Percentiles rank a stretch among this genome's conserved stretches.
Evolutionary conservation across 2,888 invertebrate genomes (phyloP).

Genomic region (Crematogaster levior): DNA sequence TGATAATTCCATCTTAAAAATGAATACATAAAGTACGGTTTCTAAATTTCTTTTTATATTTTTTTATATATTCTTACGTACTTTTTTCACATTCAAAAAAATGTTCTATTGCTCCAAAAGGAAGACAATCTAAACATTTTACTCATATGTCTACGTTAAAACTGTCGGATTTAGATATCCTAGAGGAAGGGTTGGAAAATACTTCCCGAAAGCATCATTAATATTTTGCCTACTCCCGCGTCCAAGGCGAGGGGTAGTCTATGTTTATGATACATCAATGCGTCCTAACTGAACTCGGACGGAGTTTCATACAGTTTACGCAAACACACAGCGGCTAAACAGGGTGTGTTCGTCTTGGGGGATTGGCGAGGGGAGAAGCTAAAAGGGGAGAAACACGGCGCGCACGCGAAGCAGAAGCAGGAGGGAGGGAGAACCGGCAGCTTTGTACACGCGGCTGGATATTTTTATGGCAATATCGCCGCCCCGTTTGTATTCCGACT

Average conservation of each 20-base stretch:
- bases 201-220: conserved; percentile 30
- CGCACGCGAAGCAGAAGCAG: background rate
- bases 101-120: background rate
- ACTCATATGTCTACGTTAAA: background rate
- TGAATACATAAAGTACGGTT: background rate
- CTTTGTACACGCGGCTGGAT: conserved; percentile 64
- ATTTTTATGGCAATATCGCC: conserved; percentile 73
- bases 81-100: background rate
- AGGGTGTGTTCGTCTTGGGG: conserved; percentile 1
- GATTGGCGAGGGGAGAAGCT: background rate
- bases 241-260: conserved; percentile 25
- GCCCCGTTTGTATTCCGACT: conserved; percentile 70
- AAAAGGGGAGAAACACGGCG: conserved; percentile 23
- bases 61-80: too few relatives aligned
- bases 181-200: conserved; percentile 5
- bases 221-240: conserved; percentile 17
- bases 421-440: conserved; percentile 21
- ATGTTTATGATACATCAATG: conserved; percentile 50
- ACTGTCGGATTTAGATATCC: too few relatives aligned
- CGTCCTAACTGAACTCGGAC: conserved; percentile 34
- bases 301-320: conserved; percentile 20
- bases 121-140: background rate
- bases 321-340: conserved; percentile 32
- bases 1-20: background rate
- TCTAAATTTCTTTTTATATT: background rate